phyloP scores from a whole-genome alignment of 2,888 invertebrate species.

The Ptychoptera albimana region DNA sequence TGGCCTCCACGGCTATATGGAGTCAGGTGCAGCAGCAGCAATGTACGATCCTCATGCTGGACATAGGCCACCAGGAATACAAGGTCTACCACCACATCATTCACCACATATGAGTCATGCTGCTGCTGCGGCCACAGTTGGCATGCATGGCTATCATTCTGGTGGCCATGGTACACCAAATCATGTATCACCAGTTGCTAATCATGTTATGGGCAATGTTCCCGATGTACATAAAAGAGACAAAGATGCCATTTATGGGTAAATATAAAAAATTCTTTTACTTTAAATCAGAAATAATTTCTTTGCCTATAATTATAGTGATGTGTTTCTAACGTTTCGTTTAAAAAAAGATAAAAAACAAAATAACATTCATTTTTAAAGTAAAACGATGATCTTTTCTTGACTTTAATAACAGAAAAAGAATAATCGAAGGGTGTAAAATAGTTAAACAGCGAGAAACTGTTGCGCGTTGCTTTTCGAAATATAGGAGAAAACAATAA shows the following conservation, averaged over 20 bases:
- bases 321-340: too few relatives aligned
- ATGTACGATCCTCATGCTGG: slow-evolving; percentile 65
- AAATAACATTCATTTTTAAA: too few relatives aligned
- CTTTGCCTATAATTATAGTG: too few relatives aligned
- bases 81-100: slow-evolving; percentile 54
- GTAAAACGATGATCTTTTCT: too few relatives aligned
- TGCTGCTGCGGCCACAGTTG: slow-evolving; percentile 42
- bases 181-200: slow-evolving; percentile 68
- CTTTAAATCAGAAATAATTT: too few relatives aligned
- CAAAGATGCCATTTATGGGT: slow-evolving; percentile 98
- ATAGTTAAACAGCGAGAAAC: too few relatives aligned
- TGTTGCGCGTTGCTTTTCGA: too few relatives aligned
- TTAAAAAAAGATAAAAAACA: too few relatives aligned
- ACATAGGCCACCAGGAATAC: slow-evolving; percentile 40
- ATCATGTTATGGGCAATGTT: slow-evolving; percentile 72
- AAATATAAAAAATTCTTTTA: too few relatives aligned
- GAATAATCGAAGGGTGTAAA: too few relatives aligned
- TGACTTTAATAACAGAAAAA: too few relatives aligned
- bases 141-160: slow-evolving; percentile 40
- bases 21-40: slow-evolving; percentile 42
- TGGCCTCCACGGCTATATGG: slow-evolving; percentile 86
- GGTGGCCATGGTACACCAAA: slow-evolving; percentile 42
- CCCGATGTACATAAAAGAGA: slow-evolving; percentile 93
- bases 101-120: slow-evolving; percentile 66
- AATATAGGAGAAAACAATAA: too few relatives aligned